Evolutionary conservation across 2,797 vertebrate species (phyloP).

Genomic region (Spheniscus humboldti): DNA sequence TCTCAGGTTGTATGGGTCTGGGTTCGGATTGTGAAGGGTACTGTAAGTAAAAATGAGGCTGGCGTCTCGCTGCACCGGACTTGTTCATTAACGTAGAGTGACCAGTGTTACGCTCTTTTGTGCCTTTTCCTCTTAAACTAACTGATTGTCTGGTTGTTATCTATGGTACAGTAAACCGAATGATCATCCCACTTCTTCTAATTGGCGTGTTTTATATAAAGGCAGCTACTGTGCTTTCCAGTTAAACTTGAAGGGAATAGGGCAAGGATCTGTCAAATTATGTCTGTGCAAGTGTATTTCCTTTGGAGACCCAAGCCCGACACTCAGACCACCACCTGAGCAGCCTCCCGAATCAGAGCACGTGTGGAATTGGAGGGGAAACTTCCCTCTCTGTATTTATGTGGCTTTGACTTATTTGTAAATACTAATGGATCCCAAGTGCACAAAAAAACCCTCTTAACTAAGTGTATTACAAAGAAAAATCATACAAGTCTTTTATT

Average conservation of each 20-base stretch:
- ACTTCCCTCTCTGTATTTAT: neutral
- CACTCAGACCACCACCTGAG: neutral
- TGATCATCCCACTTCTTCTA: neutral
- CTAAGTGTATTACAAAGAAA: neutral
- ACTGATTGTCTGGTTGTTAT: neutral
- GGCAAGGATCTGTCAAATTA: neutral
- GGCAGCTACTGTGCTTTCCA: neutral
- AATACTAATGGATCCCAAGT: neutral
- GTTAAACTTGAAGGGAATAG: neutral
- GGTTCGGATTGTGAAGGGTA: neutral
- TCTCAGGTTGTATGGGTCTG: neutral
- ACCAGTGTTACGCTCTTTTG: neutral
- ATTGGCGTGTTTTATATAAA: neutral
- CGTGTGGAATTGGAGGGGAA: neutral
- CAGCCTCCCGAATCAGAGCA: neutral
- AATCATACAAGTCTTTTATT: neutral
- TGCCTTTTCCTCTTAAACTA: neutral
- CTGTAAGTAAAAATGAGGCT: neutral
- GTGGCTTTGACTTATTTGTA: neutral
- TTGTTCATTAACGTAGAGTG: neutral
- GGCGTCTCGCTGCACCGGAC: neutral
- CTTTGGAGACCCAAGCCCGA: neutral
- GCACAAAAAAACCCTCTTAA: neutral
- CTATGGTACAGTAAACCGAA: neutral
- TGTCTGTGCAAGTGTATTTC: neutral